Conservation (phyloP, 2,888 invertebrate species). For the Agrotis segetum region DNA sequence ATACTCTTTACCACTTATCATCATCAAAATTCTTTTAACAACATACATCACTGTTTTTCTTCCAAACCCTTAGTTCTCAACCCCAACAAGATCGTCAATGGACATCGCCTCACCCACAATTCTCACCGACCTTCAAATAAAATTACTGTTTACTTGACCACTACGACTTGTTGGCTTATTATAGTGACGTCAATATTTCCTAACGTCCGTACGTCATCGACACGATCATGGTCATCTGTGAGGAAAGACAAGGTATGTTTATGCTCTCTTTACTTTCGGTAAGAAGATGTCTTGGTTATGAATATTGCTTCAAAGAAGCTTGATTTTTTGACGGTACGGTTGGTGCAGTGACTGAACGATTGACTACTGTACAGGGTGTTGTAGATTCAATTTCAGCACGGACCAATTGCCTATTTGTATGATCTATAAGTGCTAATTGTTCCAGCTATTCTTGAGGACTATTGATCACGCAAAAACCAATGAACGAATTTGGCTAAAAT, state of each 20-base stretch:
- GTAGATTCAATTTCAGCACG: too few species aligned
- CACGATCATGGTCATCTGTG: constrained; percentile 42
- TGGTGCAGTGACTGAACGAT: too few species aligned
- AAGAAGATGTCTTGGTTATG: not conserved
- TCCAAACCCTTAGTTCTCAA: accelerated
- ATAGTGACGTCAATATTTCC: constrained; percentile 51
- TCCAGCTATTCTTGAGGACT: too few species aligned
- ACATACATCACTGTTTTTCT: not conserved
- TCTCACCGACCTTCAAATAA: constrained; percentile 36
- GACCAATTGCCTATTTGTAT: too few species aligned
- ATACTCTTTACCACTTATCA: too few species aligned
- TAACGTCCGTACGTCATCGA: constrained; percentile 46
- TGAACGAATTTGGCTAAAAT: too few species aligned
- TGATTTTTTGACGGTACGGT: too few species aligned
- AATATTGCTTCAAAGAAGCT: too few species aligned
- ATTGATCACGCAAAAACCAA: too few species aligned
- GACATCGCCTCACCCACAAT: not conserved
- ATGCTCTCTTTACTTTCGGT: constrained; percentile 43
- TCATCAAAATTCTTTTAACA: not conserved
- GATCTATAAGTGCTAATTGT: too few species aligned
- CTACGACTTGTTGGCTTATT: constrained; percentile 33
- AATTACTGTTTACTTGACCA: constrained; percentile 29
- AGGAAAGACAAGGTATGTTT: constrained; percentile 25
- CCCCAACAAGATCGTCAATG: not conserved
- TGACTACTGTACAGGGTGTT: too few species aligned